These are phyloP conservation scores for Ursus arctos DNA, from an alignment of 2,113 vertebrate species.

Conservation along the genomic window DNA sequence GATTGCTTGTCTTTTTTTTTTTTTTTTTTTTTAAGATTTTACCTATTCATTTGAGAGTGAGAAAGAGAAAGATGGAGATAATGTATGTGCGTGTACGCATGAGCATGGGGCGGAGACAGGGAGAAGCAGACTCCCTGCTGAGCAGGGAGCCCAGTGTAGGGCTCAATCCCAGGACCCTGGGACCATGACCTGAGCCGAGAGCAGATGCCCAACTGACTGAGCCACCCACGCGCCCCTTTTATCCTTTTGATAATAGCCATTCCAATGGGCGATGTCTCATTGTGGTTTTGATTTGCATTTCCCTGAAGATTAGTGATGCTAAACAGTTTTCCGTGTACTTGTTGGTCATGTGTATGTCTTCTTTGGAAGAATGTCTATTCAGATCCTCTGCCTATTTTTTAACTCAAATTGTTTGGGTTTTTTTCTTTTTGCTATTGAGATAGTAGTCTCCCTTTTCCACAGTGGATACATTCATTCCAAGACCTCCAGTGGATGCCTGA, in stretches of 20 bases:
- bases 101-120: not conserved
- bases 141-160: not conserved
- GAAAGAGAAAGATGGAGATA: not conserved
- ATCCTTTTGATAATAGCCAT: not conserved
- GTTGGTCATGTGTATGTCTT: not conserved
- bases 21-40: not conserved
- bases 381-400: not conserved
- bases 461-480: not conserved
- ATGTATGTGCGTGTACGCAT: too few relatives aligned
- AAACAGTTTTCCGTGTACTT: not conserved
- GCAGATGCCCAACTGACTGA: not conserved
- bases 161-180: not conserved
- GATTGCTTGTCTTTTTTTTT: not conserved
- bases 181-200: not conserved
- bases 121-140: not conserved
- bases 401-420: not conserved
- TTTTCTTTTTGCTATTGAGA: not conserved
- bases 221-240: not conserved
- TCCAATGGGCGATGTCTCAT: not conserved
- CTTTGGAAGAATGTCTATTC: not conserved
- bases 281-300: constrained; percentile 46
- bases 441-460: not conserved
- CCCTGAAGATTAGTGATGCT: not conserved
- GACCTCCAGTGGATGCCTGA: not conserved
- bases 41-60: not conserved